Base-by-base conservation (phyloP, 1,140 invertebrate species). In the Oscheius sp. region DNA sequence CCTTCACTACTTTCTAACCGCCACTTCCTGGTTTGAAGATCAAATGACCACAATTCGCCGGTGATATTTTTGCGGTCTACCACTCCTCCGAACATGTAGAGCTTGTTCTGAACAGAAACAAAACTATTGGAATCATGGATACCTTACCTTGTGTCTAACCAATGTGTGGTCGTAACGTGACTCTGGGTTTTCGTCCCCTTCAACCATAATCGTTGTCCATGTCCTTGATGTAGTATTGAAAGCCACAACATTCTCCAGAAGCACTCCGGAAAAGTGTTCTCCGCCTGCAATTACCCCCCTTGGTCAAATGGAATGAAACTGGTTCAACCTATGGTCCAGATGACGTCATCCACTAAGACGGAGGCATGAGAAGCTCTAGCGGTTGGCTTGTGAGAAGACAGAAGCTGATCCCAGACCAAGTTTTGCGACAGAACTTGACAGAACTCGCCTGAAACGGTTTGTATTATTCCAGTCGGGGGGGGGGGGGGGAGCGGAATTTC, bases 1-100 rank as follows among this genome's bases (percentile, higher is more conserved):
- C 78, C 75, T 23, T 74, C 62, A 10, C 59, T 35, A 1, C 26
- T 76, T 52, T 78, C 29, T n/a, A 77, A 28, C 18, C 64, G 63
- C 81, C 81, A 83, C 18, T 35, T 61, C 31, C 63, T 55, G 13
- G 67, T 61, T 20, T 2, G 59, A 20, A 79, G 52, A 64, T 84
- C 71, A 63, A 81, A 80, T 1, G 63, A 29, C 82, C 83, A 83
- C 20, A 84, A 77, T 65, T 83, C 82, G 61, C 81, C 80, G 10
- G 80, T 84, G 18, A 78, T 76, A 23, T 15, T 66, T 10, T 55
- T 63, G 26, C 77, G 65, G 26, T 75, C 67, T 10, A 82, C 59
- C 7, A 84, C 78, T 18, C 82, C 82, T 20, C 82, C 82, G 67
- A 79, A 84, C 45, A 83, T 65, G 45, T 82, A 83, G 1, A 83